phyloP scores from a whole-genome alignment of 2,888 invertebrate genomes.

The Norana najaformis region DNA sequence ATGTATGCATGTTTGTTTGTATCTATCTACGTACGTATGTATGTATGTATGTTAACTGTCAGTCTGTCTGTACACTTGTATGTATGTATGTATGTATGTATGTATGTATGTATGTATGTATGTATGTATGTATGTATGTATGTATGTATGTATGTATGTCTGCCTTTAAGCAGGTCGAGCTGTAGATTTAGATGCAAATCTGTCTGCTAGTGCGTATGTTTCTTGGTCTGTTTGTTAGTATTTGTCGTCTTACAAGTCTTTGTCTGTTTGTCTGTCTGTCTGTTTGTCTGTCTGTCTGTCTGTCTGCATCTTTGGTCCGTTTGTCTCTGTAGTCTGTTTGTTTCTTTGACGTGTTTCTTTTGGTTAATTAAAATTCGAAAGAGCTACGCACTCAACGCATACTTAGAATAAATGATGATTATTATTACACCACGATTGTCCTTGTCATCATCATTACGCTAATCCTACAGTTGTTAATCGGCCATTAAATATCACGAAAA shows the following conservation, averaged over 20 bases:
- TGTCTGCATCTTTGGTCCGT: background rate
- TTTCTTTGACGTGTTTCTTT: background rate
- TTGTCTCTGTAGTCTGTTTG: background rate
- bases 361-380: background rate
- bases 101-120: background rate
- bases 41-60: background rate
- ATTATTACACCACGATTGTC: background rate
- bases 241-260: too few relatives aligned
- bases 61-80: background rate
- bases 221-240: too few relatives aligned
- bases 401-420: background rate
- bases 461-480: background rate
- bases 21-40: too few relatives aligned
- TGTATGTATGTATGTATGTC: background rate
- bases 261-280: background rate
- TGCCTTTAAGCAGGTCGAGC: background rate
- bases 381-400: background rate
- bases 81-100: background rate
- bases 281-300: background rate
- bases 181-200: too few relatives aligned
- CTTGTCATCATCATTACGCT: background rate
- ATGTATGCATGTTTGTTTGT: too few relatives aligned
- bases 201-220: too few relatives aligned
- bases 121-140: background rate
- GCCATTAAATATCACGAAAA: background rate